A percentile compares a stretch with the other conserved stretches of the same genome.
Conservation (phyloP, 2,888 invertebrate genomes). For the Apamea crenata region DNA sequence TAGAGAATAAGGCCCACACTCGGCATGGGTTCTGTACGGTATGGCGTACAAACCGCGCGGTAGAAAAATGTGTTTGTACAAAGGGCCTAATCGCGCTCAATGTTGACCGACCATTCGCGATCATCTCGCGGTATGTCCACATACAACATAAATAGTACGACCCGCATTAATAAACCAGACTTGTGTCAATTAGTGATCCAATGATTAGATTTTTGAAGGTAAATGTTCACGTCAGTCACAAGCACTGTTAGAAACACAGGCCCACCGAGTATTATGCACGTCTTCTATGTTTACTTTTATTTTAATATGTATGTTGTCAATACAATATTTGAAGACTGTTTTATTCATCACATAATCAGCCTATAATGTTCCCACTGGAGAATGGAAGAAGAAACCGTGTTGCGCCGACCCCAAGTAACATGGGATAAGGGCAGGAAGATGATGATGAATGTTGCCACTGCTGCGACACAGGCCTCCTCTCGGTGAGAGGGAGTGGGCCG, state of each 20-base stretch:
- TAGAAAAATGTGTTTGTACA: too few species aligned
- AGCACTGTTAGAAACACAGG: background rate
- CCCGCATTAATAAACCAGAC: background rate
- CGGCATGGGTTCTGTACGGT: too few species aligned
- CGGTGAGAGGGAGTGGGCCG: too few species aligned
- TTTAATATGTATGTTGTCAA: background rate
- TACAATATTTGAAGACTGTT: background rate
- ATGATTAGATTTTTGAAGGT: slow-evolving; percentile 4
- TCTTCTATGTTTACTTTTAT: background rate
- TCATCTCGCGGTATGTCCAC: slow-evolving; percentile 23
- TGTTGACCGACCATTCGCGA: slow-evolving; percentile 22
- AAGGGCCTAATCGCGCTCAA: background rate
- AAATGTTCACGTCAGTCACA: background rate
- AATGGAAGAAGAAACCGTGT: too few species aligned
- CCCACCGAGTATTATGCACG: background rate
- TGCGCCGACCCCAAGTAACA: too few species aligned
- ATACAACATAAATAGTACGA: slow-evolving; percentile 15
- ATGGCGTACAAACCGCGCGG: too few species aligned
- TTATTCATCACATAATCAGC: too few species aligned
- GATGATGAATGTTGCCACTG: too few species aligned
- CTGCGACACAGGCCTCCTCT: too few species aligned
- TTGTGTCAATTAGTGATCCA: background rate
- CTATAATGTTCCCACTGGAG: too few species aligned
- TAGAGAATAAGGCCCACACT: too few species aligned
- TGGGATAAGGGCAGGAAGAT: too few species aligned